A percentile compares a stretch with the other conserved stretches of the same genome.
These are phyloP conservation scores for Eupristina koningsbergeri DNA, from an alignment of 1,140 invertebrate genomes.

Conservation along the genomic window DNA sequence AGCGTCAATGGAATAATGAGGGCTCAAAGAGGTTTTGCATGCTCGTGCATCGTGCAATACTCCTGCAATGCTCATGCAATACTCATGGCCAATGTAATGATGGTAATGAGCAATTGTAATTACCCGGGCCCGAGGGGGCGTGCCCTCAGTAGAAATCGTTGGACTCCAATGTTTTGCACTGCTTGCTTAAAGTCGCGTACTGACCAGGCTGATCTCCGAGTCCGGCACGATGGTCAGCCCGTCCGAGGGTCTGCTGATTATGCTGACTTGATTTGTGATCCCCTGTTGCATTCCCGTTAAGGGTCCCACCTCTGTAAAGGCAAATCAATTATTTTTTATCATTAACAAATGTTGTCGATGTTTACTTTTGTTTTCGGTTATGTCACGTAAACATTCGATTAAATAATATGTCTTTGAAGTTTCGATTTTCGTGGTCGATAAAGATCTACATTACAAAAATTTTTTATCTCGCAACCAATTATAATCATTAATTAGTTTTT, in stretches of 20 bases:
- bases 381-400: not conserved
- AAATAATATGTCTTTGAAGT: not conserved
- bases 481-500: too few species aligned
- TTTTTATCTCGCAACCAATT: too few species aligned
- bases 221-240: slow-evolving; percentile 73
- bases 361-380: not conserved
- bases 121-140: slow-evolving; percentile 73
- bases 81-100: too few species aligned
- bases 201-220: slow-evolving; percentile 79
- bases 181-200: slow-evolving; percentile 92
- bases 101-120: too few species aligned
- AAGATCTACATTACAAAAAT: not conserved
- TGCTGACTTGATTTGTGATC: slow-evolving; percentile 73
- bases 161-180: slow-evolving; percentile 94
- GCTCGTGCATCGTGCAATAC: too few species aligned
- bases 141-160: slow-evolving; percentile 93
- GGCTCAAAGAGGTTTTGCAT: too few species aligned
- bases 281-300: slow-evolving; percentile 69
- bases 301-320: slow-evolving; percentile 72
- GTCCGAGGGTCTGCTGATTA: slow-evolving; percentile 72
- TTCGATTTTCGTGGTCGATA: not conserved
- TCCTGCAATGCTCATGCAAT: too few species aligned
- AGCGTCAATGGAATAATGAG: too few species aligned
- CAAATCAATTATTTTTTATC: slow-evolving; percentile 19
- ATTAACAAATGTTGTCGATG: slow-evolving; percentile 22